phyloP scores from a whole-genome alignment of 53 echinoderm and acorn worm genomes.

The Stichopus horrens region DNA sequence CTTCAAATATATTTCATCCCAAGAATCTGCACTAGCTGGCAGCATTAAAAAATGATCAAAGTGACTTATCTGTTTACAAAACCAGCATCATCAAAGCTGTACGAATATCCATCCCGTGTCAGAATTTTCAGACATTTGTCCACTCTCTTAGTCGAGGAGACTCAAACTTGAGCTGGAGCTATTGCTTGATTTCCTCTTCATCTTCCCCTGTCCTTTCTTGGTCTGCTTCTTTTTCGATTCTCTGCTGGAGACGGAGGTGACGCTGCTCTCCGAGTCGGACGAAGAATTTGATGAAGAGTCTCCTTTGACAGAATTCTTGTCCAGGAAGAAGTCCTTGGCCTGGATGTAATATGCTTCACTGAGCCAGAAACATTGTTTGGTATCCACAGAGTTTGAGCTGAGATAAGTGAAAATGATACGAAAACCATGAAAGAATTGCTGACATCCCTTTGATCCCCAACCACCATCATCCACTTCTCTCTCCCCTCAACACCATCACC shows the following conservation, averaged over 20 bases:
- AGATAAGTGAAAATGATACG: neutral
- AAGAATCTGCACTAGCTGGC: too few relatives aligned
- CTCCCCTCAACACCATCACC: too few relatives aligned
- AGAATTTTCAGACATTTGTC: neutral
- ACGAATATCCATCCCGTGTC: neutral
- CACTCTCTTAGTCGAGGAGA: conserved; percentile 11
- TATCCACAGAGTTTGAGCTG: conserved; percentile 82
- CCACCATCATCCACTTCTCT: too few relatives aligned
- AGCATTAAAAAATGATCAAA: too few relatives aligned
- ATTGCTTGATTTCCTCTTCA: neutral
- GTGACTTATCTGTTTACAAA: too few relatives aligned
- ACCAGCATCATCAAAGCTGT: neutral
- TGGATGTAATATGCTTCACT: conserved; percentile 81
- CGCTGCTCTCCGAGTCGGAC: conserved; percentile 46
- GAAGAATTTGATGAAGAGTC: conserved; percentile 1
- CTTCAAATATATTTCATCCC: too few relatives aligned
- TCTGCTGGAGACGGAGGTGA: conserved; percentile 41
- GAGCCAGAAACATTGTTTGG: conserved; percentile 92
- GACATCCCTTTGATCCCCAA: too few relatives aligned
- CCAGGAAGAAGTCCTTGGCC: conserved; percentile 56
- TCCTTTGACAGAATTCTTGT: conserved; percentile 20
- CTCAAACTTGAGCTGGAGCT: conserved; percentile 44
- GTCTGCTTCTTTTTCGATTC: conserved; percentile 13
- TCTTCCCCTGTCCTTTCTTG: conserved; percentile 29
- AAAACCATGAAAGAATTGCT: neutral